Evolutionary conservation across 2,888 invertebrate genomes (phyloP).

Genomic region (Synergus umbraculus): DNA sequence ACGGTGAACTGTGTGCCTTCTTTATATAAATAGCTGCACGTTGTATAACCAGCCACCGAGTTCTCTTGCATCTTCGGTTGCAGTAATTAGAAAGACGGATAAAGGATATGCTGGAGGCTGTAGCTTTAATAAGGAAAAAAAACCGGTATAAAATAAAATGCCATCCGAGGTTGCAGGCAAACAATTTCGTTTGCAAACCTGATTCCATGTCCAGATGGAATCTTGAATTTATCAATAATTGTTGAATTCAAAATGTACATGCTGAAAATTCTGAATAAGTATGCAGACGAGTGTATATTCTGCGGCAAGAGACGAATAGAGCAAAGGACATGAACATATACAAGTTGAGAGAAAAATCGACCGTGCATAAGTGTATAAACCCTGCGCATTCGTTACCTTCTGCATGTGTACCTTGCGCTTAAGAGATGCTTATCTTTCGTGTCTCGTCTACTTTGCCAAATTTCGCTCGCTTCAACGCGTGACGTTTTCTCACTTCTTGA

Average conservation of each 20-base stretch:
- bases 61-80: conserved; percentile 29
- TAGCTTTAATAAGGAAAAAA: background rate
- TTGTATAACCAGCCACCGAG: conserved; percentile 33
- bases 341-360: conserved; percentile 39
- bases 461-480: conserved; percentile 8
- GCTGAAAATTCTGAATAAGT: no score
- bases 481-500: background rate
- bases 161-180: background rate
- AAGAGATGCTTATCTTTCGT: conserved; percentile 29
- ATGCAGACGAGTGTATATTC: background rate
- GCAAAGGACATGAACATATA: background rate
- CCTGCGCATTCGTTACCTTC: conserved; percentile 30
- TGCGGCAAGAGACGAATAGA: background rate
- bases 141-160: background rate
- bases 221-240: no score
- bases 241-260: no score
- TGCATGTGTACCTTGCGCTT: conserved; percentile 38
- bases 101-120: background rate
- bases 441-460: conserved; percentile 4
- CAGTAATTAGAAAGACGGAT: conserved; percentile 25
- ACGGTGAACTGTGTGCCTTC: conserved; percentile 27
- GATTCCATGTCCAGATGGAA: no score
- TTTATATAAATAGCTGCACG: conserved; percentile 32
- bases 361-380: conserved; percentile 25
- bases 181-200: no score